A percentile compares a stretch with the other conserved stretches of the same genome.
Evolutionary conservation across 1,140 invertebrate species (phyloP).

Genomic region (Cotesia typhae): DNA sequence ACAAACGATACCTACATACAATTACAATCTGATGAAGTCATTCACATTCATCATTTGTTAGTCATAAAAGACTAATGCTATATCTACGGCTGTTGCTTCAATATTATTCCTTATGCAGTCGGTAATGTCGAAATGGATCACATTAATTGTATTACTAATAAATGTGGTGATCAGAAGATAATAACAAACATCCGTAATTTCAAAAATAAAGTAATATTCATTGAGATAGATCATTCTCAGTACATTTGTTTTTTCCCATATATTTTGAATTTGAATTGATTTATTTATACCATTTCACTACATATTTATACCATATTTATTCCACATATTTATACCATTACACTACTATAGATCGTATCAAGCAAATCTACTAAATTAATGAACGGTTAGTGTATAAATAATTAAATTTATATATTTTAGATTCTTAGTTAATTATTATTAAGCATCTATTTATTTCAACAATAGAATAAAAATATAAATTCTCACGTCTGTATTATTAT

Average conservation of each 20-base stretch:
- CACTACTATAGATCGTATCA: too few relatives aligned
- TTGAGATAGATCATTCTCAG: not conserved
- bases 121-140: not conserved
- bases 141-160: not conserved
- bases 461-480: too few relatives aligned
- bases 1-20: slow-evolving; percentile 8
- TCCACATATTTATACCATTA: too few relatives aligned
- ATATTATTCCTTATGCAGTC: not conserved
- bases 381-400: too few relatives aligned
- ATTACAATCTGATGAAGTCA: not conserved
- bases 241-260: not conserved
- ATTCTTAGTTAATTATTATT: too few relatives aligned
- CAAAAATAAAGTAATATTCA: not conserved
- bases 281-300: too few relatives aligned
- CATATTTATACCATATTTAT: too few relatives aligned
- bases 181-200: not conserved
- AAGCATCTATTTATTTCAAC: too few relatives aligned
- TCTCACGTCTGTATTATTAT: too few relatives aligned
- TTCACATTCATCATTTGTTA: not conserved
- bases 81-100: not conserved
- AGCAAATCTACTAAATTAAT: too few relatives aligned
- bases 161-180: not conserved
- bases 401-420: too few relatives aligned
- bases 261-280: slow-evolving; percentile 3
- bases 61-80: not conserved